Evolutionary conservation across 92 coral and sea anemone species (phyloP).

Genomic region (Paramuricea clavata): DNA sequence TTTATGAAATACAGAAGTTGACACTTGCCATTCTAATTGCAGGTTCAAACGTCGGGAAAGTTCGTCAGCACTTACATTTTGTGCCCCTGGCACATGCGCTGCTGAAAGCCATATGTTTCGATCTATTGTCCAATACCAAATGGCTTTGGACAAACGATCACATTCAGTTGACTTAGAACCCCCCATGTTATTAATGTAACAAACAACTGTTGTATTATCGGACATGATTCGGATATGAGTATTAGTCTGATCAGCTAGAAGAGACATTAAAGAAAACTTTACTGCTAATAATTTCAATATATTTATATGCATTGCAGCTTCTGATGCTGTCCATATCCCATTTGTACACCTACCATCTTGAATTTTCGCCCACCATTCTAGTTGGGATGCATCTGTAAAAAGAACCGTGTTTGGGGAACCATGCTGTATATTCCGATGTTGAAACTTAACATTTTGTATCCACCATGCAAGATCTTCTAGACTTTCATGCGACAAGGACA

Average conservation of each 20-base stretch:
- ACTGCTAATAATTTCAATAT: background rate
- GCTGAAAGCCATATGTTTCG: conserved; percentile 68
- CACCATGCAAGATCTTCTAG: background rate
- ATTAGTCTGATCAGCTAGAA: conserved; percentile 20
- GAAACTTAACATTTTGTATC: background rate
- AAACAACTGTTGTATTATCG: conserved; percentile 58
- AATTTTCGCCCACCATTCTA: background rate
- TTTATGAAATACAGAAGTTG: background rate
- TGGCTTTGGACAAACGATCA: conserved; percentile 29
- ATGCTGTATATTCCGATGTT: background rate
- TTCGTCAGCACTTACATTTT: conserved; percentile 55
- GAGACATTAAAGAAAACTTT: conserved; percentile 31
- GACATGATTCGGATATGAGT: conserved; percentile 57
- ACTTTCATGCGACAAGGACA: background rate
- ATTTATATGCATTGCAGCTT: no score
- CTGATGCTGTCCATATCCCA: background rate
- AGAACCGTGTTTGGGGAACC: background rate
- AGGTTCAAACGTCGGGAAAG: background rate
- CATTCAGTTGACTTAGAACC: conserved; percentile 54
- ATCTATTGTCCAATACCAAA: conserved; percentile 64
- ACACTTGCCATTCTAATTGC: no score
- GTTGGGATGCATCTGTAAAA: background rate
- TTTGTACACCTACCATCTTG: background rate
- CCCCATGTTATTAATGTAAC: conserved; percentile 65
- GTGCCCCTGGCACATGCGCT: conserved; percentile 62